Conservation (phyloP, 2,797 vertebrate species). For the Malurus leucopterus region DNA sequence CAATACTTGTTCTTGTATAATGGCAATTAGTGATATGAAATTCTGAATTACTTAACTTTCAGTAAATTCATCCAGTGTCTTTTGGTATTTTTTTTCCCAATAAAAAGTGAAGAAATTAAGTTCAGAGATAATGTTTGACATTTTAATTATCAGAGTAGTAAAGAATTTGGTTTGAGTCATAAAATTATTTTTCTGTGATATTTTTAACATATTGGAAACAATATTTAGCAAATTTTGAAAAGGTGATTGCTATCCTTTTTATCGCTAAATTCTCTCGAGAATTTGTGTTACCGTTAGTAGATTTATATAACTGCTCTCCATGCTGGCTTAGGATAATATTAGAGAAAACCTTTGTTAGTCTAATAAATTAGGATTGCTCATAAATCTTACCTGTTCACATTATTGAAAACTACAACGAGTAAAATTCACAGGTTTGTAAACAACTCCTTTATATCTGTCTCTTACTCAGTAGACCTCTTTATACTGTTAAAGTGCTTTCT, state of each 20-base stretch:
- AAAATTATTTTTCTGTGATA: not conserved
- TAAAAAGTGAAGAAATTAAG: not conserved
- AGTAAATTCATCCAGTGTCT: not conserved
- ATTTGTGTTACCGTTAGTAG: not conserved
- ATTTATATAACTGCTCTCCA: not conserved
- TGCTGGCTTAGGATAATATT: not conserved
- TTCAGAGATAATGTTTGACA: not conserved
- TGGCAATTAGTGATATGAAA: not conserved
- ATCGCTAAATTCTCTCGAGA: not conserved
- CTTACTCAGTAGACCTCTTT: not conserved
- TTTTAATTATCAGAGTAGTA: not conserved
- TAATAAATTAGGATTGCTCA: not conserved
- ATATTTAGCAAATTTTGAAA: not conserved
- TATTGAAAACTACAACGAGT: not conserved
- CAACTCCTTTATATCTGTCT: not conserved
- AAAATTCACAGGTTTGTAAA: conserved; percentile 10
- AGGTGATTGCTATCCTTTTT: not conserved
- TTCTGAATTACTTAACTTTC: not conserved
- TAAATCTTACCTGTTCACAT: not conserved
- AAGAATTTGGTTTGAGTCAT: not conserved
- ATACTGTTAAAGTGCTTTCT: not conserved
- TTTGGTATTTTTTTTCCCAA: not conserved
- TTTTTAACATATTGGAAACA: not conserved
- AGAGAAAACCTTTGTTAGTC: not conserved
- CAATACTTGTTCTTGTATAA: not conserved